A percentile compares a stretch with the other conserved stretches of the same genome.
Evolutionary conservation across 2,797 vertebrate species (phyloP).

Genomic region (Micropoecilia bifurca): DNA sequence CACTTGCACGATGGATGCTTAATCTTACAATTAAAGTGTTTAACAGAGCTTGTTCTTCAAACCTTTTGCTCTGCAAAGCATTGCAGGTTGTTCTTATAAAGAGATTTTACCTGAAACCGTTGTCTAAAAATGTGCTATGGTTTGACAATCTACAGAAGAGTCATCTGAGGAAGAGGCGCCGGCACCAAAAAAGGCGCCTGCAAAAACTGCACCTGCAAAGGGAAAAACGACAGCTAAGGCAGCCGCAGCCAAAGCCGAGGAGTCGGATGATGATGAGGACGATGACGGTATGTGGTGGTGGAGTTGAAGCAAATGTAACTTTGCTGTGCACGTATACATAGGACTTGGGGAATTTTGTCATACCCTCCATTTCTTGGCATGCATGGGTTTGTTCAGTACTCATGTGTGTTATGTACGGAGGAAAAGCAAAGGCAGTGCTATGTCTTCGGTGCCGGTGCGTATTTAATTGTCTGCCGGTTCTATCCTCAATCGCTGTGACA

Average conservation of each 20-base stretch:
- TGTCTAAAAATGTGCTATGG: neutral
- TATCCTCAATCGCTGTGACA: slow-evolving; percentile 78
- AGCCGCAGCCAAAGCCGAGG: slow-evolving; percentile 75
- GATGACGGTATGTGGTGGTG: neutral
- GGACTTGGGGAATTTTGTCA: neutral
- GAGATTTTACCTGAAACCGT: neutral
- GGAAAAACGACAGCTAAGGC: slow-evolving; percentile 72
- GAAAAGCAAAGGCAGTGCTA: slow-evolving; percentile 75
- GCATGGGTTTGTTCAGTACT: slow-evolving; percentile 65
- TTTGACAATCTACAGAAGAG: slow-evolving; percentile 59
- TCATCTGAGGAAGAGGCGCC: slow-evolving; percentile 80
- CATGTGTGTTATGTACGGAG: slow-evolving; percentile 77
- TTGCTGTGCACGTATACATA: neutral
- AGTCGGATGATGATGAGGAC: slow-evolving; percentile 72
- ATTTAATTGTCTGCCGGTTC: slow-evolving; percentile 69
- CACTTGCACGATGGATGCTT: neutral
- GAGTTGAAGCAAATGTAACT: neutral
- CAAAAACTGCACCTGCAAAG: slow-evolving; percentile 69
- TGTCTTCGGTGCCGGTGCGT: slow-evolving; percentile 82
- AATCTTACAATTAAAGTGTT: neutral
- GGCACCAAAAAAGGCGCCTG: slow-evolving; percentile 78
- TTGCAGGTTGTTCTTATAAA: neutral
- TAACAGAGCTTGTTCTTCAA: neutral
- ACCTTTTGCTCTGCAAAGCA: neutral
- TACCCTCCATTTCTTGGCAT: slow-evolving; percentile 79